These are phyloP conservation scores for Columba guinea DNA, from an alignment of 2,797 vertebrate species.

Conservation along the genomic window DNA sequence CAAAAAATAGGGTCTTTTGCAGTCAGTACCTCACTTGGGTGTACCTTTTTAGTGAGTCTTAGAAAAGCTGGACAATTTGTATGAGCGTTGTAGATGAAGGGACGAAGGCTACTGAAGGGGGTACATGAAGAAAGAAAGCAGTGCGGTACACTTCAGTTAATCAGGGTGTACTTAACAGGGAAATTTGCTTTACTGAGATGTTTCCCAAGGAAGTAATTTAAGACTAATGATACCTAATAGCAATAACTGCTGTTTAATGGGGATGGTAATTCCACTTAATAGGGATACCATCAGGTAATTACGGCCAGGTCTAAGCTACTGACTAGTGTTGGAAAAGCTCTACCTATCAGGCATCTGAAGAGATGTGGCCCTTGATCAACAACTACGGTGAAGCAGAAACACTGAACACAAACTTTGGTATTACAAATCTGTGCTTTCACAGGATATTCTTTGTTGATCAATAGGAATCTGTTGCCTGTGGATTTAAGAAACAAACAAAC, in stretches of 20 bases:
- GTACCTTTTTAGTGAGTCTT: background rate
- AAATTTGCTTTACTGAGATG: conserved; percentile 60
- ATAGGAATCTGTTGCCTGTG: background rate
- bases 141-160: background rate
- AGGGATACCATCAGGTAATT: conserved; percentile 54
- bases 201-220: conserved; percentile 62
- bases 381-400: background rate
- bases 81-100: background rate
- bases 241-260: conserved; percentile 61
- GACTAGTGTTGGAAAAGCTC: conserved; percentile 4
- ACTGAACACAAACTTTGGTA: background rate
- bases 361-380: background rate
- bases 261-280: conserved; percentile 50
- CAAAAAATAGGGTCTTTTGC: background rate
- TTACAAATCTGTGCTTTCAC: background rate
- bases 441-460: background rate
- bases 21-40: background rate
- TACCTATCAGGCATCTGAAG: background rate
- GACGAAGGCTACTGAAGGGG: background rate
- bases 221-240: conserved; percentile 59
- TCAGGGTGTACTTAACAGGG: conserved; percentile 35
- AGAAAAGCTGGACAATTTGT: background rate
- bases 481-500: background rate
- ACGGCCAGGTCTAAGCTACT: conserved; percentile 18
- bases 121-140: conserved; percentile 18